Conservation (phyloP, 2,888 invertebrate species). For the Entomobrya proxima region DNA sequence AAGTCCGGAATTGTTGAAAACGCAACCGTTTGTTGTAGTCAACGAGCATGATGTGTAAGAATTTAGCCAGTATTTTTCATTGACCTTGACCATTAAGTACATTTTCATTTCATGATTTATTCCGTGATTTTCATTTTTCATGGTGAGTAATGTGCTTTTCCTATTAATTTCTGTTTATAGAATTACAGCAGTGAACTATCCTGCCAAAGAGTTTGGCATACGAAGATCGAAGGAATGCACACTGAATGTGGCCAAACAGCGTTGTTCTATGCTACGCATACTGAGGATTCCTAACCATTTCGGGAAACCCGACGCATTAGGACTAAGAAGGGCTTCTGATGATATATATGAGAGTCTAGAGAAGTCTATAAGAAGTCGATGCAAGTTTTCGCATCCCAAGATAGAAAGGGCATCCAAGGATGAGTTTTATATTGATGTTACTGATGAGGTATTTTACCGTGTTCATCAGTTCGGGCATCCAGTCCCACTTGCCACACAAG, state of each 20-base stretch:
- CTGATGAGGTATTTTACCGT: conserved; percentile 1
- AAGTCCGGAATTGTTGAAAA: background rate
- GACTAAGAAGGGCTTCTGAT: background rate
- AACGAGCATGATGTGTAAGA: conserved; percentile 23
- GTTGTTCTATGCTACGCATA: background rate
- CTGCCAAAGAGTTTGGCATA: background rate
- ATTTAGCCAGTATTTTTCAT: background rate
- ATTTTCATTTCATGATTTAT: background rate
- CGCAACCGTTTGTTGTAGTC: background rate
- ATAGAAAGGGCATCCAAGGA: conserved; percentile 31
- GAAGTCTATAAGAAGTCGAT: background rate
- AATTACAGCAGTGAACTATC: conserved; percentile 22
- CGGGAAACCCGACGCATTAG: conserved; percentile 9
- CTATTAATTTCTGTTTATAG: background rate
- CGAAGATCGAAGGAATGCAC: background rate
- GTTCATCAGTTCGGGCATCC: background rate
- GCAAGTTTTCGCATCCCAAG: background rate
- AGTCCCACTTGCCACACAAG: background rate
- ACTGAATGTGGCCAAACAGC: background rate
- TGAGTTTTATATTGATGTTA: conserved; percentile 29
- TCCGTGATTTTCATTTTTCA: background rate
- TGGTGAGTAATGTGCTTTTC: background rate
- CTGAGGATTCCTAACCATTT: conserved; percentile 25
- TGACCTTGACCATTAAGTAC: background rate
- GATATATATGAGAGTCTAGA: background rate